phyloP scores from a whole-genome alignment of 2,113 vertebrate species.

The Anhinga rufa region DNA sequence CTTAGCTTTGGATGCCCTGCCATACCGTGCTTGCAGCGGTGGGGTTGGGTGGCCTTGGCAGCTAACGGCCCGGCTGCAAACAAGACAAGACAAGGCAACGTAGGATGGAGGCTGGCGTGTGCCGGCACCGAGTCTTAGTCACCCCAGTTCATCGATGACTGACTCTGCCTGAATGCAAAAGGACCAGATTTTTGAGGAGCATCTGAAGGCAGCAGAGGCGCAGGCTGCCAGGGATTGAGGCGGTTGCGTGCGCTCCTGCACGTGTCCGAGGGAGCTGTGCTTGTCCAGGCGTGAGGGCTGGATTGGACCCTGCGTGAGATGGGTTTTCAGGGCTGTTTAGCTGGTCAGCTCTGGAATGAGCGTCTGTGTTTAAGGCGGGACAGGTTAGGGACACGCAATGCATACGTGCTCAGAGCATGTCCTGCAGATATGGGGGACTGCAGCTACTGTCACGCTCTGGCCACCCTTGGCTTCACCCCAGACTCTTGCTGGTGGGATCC shows the following conservation, averaged over 20 bases:
- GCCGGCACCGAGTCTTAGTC: background rate
- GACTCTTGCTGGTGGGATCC: background rate
- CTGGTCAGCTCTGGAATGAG: background rate
- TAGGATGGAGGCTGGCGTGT: background rate
- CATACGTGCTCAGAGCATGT: background rate
- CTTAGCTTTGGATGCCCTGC: background rate
- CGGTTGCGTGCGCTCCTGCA: background rate
- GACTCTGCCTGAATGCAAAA: constrained; percentile 7
- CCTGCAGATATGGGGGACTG: background rate
- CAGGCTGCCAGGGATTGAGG: background rate
- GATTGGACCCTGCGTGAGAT: background rate
- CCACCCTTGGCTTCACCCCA: background rate
- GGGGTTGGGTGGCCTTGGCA: background rate
- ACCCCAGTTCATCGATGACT: background rate
- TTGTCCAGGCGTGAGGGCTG: background rate
- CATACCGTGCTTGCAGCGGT: fast-evolving
- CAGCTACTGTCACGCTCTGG: background rate
- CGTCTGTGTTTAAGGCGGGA: background rate
- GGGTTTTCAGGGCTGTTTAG: background rate
- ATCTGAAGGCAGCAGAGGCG: fast-evolving
- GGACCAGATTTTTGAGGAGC: background rate
- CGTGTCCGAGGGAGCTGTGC: background rate
- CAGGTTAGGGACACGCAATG: fast-evolving
- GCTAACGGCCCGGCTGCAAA: background rate
- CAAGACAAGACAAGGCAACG: background rate